Evolutionary conservation across 37 sponge, comb jelly and placozoan species (phyloP).

Genomic region (Halichondria panicea): DNA sequence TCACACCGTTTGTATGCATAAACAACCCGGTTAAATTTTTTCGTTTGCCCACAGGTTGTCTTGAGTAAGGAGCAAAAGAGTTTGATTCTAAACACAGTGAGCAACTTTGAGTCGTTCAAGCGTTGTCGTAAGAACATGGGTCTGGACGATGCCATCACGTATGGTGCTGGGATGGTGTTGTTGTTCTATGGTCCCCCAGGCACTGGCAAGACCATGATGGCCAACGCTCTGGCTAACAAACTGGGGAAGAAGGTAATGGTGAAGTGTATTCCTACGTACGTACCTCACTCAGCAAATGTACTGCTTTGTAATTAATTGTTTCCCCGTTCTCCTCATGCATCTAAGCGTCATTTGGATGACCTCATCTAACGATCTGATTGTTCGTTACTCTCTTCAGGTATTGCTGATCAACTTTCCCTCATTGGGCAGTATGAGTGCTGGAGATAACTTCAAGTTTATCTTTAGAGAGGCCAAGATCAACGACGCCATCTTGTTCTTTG

Average conservation of each 20-base stretch:
- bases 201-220: conserved; percentile 93
- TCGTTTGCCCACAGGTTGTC: too few relatives aligned
- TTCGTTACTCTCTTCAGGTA: not conserved
- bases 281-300: not conserved
- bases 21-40: too few relatives aligned
- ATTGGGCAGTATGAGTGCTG: conserved; percentile 77
- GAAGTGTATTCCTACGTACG: not conserved
- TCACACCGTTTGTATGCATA: too few relatives aligned
- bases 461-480: conserved; percentile 91
- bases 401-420: conserved; percentile 91
- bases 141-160: conserved; percentile 83
- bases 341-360: not conserved
- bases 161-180: conserved; percentile 86
- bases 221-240: conserved; percentile 84
- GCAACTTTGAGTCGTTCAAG: conserved; percentile 84
- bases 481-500: conserved; percentile 91
- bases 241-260: conserved; percentile 66
- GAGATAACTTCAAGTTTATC: conserved; percentile 90
- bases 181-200: conserved; percentile 86
- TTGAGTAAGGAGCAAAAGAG: conserved; percentile 80
- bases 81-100: conserved; percentile 79
- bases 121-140: conserved; percentile 69
- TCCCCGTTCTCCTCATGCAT: not conserved
- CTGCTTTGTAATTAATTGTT: not conserved
- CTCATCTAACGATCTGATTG: not conserved